Conservation (phyloP, 2,797 vertebrate genomes). For the Epinephelus coioides region DNA sequence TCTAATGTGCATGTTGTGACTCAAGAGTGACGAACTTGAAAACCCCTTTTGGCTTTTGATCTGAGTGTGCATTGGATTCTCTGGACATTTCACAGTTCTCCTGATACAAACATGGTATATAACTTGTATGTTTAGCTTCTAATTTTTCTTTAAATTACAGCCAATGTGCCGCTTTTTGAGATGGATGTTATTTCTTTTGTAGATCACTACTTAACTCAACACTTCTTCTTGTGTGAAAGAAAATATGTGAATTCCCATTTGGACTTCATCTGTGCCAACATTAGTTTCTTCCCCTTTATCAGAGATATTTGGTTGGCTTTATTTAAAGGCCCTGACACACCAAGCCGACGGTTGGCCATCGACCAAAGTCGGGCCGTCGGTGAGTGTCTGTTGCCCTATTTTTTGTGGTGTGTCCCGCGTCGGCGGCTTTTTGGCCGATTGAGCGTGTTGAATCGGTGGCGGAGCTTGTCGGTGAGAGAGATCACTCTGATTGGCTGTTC, state of each 20-base stretch:
- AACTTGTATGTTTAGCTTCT: neutral
- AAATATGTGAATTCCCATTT: neutral
- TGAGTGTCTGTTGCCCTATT: too few species aligned
- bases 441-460: too few species aligned
- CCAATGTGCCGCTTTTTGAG: neutral
- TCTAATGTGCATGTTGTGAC: neutral
- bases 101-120: neutral
- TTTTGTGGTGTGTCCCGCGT: too few species aligned
- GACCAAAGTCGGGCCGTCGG: too few species aligned
- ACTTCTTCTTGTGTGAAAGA: neutral
- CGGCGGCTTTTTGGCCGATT: too few species aligned
- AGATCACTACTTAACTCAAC: neutral
- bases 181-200: neutral
- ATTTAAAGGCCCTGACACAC: too few species aligned
- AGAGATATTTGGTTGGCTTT: neutral
- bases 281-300: neutral
- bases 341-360: too few species aligned
- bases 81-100: too few species aligned
- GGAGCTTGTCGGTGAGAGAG: too few species aligned
- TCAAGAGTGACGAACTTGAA: neutral
- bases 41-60: neutral
- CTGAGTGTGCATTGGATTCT: too few species aligned
- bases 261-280: neutral
- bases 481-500: too few species aligned
- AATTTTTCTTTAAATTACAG: too few species aligned